Evolutionary conservation across 1,140 invertebrate species (phyloP), one percentile per base, ranked within the genome.

Genomic region (Octopus sinensis): DNA sequence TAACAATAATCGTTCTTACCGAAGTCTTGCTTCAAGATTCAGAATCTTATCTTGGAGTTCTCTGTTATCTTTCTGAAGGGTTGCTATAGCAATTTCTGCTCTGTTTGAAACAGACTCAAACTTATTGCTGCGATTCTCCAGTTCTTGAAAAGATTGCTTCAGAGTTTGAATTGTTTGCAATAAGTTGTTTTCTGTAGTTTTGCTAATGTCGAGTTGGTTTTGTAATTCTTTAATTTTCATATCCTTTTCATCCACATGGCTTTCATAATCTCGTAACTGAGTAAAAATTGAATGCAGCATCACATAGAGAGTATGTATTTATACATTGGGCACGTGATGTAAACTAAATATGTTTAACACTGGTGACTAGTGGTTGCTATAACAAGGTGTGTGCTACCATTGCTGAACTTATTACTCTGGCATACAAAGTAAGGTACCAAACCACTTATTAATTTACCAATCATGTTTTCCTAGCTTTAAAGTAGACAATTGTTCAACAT

Each of bases 1-100:
- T 17, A 68, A n/a, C n/a, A 13, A 68, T 68, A 13, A n/a, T 12
- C n/a, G 9, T 5, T 43, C 62, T 71, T 85, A 90, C 90, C 89
- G 87, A 12, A 89, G 84, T 80, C 89, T 86, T 52, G 85, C 80
- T 83, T 91, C 90, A 56, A 91, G 82, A 56, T 91, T 88, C 6
- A 89, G 43, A 53, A 91, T 88, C 81, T 87, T 88, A 52, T 90
- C 88, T 30, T 88, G 84, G 13, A 81, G 53, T 17, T 88, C 86
- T 78, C 87, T 82, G 79, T 87, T 88, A 73, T 91, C 88, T 78
- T 86, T 85, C 78, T 90, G 89, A 75, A 91, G 78, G 17, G 88
- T 82, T 30, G 85, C 78, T 10, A 91, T 88, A n/a, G 90, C 88
- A 13, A 87, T 83, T 81, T 89, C 90, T 79, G 87, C 89, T 53